phyloP scores from a whole-genome alignment of 2,888 invertebrate species.

The Glomeris marginata region DNA sequence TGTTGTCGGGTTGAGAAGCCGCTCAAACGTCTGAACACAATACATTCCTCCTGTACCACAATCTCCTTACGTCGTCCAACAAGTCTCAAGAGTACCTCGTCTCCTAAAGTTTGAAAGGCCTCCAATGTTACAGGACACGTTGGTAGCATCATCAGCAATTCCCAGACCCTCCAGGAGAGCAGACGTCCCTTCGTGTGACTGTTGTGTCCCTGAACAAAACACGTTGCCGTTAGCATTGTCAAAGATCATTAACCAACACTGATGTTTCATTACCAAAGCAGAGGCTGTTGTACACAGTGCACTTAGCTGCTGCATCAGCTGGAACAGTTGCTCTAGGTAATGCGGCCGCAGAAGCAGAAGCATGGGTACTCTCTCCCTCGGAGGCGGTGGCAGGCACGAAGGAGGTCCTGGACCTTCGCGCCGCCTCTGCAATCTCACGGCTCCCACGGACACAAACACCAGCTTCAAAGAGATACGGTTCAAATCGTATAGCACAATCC shows the following conservation, averaged over 20 bases:
- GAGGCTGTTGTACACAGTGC: constrained; percentile 40
- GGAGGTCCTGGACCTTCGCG: constrained; percentile 63
- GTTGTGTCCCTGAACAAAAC: constrained; percentile 40
- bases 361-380: constrained; percentile 64
- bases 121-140: constrained; percentile 72
- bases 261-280: background rate
- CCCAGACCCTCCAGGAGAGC: constrained; percentile 83
- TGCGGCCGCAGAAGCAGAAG: constrained; percentile 65
- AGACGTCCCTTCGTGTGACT: constrained; percentile 78
- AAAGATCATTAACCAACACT: background rate
- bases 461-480: constrained; percentile 38
- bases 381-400: constrained; percentile 69
- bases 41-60: background rate
- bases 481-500: background rate
- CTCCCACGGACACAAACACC: constrained; percentile 80
- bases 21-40: constrained; percentile 41
- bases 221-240: too few species aligned
- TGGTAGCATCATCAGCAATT: constrained; percentile 77
- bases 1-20: constrained; percentile 69
- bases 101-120: constrained; percentile 48
- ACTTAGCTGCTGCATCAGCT: constrained; percentile 75
- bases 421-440: constrained; percentile 43
- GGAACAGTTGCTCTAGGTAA: constrained; percentile 81
- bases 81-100: background rate
- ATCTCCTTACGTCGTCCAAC: background rate